These are phyloP conservation scores for Elegia similella DNA, from an alignment of 2,888 invertebrate species.

Conservation along the genomic window DNA sequence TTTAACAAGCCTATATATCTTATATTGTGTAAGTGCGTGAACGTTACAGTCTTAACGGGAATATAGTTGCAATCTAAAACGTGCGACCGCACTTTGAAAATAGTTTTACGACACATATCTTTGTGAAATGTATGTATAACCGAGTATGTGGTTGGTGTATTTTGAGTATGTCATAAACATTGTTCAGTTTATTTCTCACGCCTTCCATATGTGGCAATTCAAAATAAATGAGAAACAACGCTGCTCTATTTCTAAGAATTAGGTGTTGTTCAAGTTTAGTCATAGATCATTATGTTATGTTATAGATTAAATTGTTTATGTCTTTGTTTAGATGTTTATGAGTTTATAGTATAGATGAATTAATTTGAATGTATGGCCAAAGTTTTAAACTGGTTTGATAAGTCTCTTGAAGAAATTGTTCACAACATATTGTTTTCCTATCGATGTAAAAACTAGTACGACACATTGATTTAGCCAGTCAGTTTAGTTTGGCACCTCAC, in stretches of 20 bases:
- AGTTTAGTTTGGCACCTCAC: background rate
- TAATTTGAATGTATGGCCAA: slow-evolving; percentile 55
- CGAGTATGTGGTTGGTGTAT: background rate
- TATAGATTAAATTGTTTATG: slow-evolving; percentile 72
- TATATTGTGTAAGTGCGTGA: background rate
- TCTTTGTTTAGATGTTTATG: slow-evolving; percentile 66
- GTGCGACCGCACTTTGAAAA: background rate
- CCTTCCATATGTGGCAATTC: background rate
- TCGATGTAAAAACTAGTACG: background rate
- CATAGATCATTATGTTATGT: slow-evolving; percentile 58
- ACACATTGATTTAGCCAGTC: background rate
- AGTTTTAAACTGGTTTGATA: slow-evolving; percentile 32
- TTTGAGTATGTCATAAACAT: background rate
- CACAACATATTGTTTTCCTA: background rate
- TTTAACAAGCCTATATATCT: background rate
- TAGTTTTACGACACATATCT: background rate
- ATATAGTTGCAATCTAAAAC: background rate
- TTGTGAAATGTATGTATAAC: background rate
- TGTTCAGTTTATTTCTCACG: background rate
- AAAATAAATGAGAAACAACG: background rate
- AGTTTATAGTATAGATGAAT: slow-evolving; percentile 54
- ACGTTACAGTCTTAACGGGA: background rate
- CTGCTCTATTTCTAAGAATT: slow-evolving; percentile 7
- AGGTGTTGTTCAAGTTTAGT: slow-evolving; percentile 41
- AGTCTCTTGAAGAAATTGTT: background rate